phyloP scores from a whole-genome alignment of 2,888 invertebrate genomes.

The Mesodorylaimus sp. region DNA sequence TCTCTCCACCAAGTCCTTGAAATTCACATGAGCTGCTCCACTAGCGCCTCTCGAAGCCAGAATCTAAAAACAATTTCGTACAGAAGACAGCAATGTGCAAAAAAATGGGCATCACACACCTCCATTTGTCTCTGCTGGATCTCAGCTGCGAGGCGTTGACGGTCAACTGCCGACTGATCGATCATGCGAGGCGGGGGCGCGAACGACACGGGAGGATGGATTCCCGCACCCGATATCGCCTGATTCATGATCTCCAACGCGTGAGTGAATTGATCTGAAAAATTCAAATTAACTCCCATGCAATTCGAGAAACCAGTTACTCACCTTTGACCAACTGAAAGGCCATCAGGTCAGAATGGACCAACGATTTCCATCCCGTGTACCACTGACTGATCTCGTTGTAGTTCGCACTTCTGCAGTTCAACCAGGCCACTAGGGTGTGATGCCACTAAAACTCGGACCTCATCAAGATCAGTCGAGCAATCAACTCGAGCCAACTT shows the following conservation, averaged over 20 bases:
- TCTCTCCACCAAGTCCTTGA: constrained; percentile 36
- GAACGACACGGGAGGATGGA: no score
- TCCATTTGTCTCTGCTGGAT: no score
- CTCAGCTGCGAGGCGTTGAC: no score
- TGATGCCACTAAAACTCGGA: constrained; percentile 33
- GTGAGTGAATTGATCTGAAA: constrained; percentile 58
- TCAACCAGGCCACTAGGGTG: constrained; percentile 55
- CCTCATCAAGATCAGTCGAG: no score
- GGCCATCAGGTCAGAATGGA: constrained; percentile 39
- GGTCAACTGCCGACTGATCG: no score
- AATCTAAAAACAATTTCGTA: no score
- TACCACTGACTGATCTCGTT: constrained; percentile 78
- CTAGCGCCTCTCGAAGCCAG: no score
- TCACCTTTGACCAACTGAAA: constrained; percentile 42
- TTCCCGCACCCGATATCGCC: constrained; percentile 41
- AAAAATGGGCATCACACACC: no score
- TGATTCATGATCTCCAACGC: constrained; percentile 83
- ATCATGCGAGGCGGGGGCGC: no score
- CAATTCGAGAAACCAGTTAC: not conserved
- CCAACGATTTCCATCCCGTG: constrained; percentile 43
- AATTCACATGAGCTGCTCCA: no score
- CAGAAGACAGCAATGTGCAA: no score
- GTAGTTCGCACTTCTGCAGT: constrained; percentile 60
- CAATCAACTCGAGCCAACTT: constrained; percentile 51
- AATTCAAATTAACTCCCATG: not conserved